Base-by-base conservation (phyloP, 2,797 vertebrate species). In the Ptychobarbus kaznakovi region DNA sequence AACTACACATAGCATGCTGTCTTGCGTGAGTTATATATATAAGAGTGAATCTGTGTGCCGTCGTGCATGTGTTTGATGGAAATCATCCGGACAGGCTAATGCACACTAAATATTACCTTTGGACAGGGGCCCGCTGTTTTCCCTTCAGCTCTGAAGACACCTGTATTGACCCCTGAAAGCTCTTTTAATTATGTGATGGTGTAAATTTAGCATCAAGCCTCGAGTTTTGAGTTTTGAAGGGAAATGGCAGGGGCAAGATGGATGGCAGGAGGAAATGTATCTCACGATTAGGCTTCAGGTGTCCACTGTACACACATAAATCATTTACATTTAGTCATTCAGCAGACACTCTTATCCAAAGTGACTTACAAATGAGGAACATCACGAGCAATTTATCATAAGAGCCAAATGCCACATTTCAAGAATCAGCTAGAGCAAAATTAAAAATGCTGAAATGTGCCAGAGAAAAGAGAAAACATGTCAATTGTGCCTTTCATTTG, bases 61-160 rank as follows among this genome's bases (percentile, higher is more conserved):
- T 65, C 42, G 2, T 68, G 44, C 44, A 38, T 28, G 10, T 51
- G 12, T 61, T 82, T 74, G 69, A 49, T n/a, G 42, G 28, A 83
- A 65, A 38, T 66, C 56, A 49, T 74, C 28, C n/a, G 6, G 25
- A 38, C 44, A 75, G 58, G 25, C 28, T 83, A 65, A 75, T 83
- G 70, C 28, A 66, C 70, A 65, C 28, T 83, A 75, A 75, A 76
- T 83, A 53, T 66, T 40, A 28, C 28, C 42, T 35, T 76, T 38
- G 32, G 10, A 68, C 72, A 53, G 44, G 15, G 1, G 7, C 15
- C 56, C 32, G 22, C 13, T 68, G 63, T 69, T 68, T 84, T 16
- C 4, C 25, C 6, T 66, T 53, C 32, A 76, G 72, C 61, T 40
- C 68, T 32, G 69, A 32, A 32, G 53, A 82, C 35, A 81, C 44